Percentiles rank a stretch among this genome's conserved stretches.
These are phyloP conservation scores for Phenganax stokvisi DNA, from an alignment of 92 coral and sea anemone genomes.

Conservation along the genomic window DNA sequence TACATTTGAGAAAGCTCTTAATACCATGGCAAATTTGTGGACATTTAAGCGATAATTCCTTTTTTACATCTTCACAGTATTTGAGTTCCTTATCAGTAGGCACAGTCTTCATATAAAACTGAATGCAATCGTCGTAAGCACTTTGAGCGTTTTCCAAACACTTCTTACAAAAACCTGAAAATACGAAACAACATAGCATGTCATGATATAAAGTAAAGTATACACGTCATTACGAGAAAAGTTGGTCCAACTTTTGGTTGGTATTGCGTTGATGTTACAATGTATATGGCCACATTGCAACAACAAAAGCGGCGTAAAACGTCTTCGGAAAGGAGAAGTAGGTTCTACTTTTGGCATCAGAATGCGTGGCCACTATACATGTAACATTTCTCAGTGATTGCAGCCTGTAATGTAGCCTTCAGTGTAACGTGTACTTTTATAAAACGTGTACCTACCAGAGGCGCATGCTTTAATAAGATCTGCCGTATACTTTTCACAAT, in stretches of 20 bases:
- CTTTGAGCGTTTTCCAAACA: constrained; percentile 51
- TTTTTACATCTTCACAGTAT: constrained; percentile 12
- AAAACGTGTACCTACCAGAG: not conserved
- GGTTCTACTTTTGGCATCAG: no score
- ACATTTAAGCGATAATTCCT: constrained; percentile 20
- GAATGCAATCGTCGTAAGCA: constrained; percentile 45
- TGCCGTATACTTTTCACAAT: constrained; percentile 16
- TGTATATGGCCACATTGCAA: not conserved
- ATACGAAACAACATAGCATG: not conserved
- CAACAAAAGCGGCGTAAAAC: no score
- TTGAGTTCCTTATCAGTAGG: not conserved
- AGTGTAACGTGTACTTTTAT: not conserved
- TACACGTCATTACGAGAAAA: no score
- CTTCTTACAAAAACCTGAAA: constrained; percentile 47
- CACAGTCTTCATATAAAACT: constrained; percentile 39
- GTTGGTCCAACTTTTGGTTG: no score
- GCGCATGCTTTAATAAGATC: constrained; percentile 28
- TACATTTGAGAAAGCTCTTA: not conserved
- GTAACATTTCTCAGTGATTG: no score
- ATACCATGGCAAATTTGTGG: constrained; percentile 30
- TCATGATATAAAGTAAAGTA: not conserved
- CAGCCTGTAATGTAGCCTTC: not conserved
- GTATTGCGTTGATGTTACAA: no score
- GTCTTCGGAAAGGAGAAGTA: no score
- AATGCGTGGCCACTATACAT: no score